These are phyloP conservation scores for Cryptoprocta ferox DNA, from an alignment of 2,797 vertebrate genomes.

Conservation along the genomic window DNA sequence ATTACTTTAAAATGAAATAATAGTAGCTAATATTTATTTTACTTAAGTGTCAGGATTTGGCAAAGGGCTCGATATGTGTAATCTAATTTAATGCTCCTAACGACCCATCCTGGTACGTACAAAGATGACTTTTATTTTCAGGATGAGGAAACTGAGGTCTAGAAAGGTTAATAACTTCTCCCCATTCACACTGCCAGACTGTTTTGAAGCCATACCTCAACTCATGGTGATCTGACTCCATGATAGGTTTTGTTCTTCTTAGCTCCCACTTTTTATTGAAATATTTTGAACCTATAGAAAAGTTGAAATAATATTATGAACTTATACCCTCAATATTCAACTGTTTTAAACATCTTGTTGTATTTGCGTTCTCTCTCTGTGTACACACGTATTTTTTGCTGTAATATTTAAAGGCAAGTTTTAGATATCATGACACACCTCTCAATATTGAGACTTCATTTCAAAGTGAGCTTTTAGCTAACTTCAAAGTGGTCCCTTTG, in stretches of 20 bases:
- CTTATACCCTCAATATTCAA: not conserved
- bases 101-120: not conserved
- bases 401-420: not conserved
- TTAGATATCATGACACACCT: not conserved
- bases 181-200: not conserved
- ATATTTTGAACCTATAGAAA: not conserved
- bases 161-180: not conserved
- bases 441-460: constrained; percentile 24
- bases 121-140: not conserved
- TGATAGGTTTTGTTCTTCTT: not conserved
- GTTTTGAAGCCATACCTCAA: not conserved
- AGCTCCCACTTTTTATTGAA: not conserved
- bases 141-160: not conserved
- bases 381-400: not conserved
- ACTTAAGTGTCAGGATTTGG: not conserved
- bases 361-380: not conserved
- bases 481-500: constrained; percentile 36
- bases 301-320: not conserved
- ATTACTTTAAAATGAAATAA: constrained; percentile 29
- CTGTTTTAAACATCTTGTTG: not conserved
- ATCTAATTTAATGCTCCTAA: not conserved
- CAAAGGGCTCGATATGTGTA: not conserved
- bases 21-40: not conserved
- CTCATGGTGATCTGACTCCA: not conserved
- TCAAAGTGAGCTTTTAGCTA: constrained; percentile 12